Base-by-base conservation (phyloP, 1,140 invertebrate species). In the Drosophila pachea region DNA sequence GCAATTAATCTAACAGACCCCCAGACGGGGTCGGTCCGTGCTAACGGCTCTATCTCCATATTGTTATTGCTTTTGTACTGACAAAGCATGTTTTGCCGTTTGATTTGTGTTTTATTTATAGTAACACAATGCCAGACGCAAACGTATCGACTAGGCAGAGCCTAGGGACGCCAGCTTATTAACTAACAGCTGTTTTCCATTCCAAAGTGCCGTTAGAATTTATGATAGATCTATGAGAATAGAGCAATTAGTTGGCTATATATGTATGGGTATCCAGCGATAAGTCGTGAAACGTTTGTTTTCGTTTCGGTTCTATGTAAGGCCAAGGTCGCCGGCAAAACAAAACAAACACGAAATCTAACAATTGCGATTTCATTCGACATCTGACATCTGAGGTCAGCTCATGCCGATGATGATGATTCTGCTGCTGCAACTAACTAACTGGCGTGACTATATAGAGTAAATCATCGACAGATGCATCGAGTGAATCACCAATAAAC, bases 1-100 rank as follows among this genome's bases (percentile, higher is more conserved):
- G 79, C 79, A 84, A 83, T 83, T 83, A 83, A 84, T 84, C 79
- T 84, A 73, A 69, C 75, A 66, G 78, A 63, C 68, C 63, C 78
- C 45, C 71, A 82, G 78, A 77, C 78, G 68, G 60, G 68, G 60
- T 58, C 52, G 63, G 68, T 53, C 48, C 54, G 42, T n/a, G 22
- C 62, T 84, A 83, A 83, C 79, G 75, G 78, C 64, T 72, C 68
- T 61, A 68, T 58, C 59, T 43, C 7, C 68, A 68, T 61, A 68
- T 61, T 64, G 47, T 66, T 78, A 72, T 60, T 79, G 73, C 42
- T 56, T 54, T 70, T 65, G 62, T 53, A 66, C 36, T 68, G 53
- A 58, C 58, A 53, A 59, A 33, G 58, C 65, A 33, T 73, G 62
- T 31, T 56, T 54, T 65, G 60, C 31, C 16, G 11, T 56, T 48